Percentiles rank a stretch among this genome's conserved stretches.
Conservation (phyloP, 2,797 vertebrate genomes). For the Oreortyx pictus region DNA sequence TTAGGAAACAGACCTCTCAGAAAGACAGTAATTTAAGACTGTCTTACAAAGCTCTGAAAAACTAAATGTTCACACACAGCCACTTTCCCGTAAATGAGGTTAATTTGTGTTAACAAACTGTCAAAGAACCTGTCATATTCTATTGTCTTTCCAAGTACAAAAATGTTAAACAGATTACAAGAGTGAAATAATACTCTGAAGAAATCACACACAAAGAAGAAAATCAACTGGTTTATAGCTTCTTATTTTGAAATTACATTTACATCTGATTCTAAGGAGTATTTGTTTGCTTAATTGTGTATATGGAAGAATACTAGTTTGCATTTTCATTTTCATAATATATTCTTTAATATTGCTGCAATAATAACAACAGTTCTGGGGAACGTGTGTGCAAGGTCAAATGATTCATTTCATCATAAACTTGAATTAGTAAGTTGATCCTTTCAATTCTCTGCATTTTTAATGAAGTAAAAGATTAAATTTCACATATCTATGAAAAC, state of each 20-base stretch:
- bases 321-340: neutral
- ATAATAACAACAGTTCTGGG: neutral
- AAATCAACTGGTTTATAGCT: neutral
- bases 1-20: neutral
- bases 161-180: conserved; percentile 42
- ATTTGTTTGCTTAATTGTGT: neutral
- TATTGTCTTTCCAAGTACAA: conserved; percentile 69
- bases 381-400: conserved; percentile 37
- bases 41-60: neutral
- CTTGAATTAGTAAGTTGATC: conserved; percentile 40
- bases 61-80: conserved; percentile 35
- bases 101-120: conserved; percentile 74
- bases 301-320: neutral
- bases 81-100: conserved; percentile 61
- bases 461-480: conserved; percentile 39
- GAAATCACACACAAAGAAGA: conserved; percentile 42
- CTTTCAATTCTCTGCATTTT: conserved; percentile 35
- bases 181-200: conserved; percentile 61
- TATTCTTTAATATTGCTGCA: conserved; percentile 13
- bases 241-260: conserved; percentile 38
- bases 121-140: conserved; percentile 67
- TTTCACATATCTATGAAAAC: conserved; percentile 42
- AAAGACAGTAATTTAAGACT: neutral
- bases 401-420: conserved; percentile 32
- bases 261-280: neutral